Base-by-base conservation (phyloP, 2,797 vertebrate species). In the Brachyrhaphis roseni region DNA sequence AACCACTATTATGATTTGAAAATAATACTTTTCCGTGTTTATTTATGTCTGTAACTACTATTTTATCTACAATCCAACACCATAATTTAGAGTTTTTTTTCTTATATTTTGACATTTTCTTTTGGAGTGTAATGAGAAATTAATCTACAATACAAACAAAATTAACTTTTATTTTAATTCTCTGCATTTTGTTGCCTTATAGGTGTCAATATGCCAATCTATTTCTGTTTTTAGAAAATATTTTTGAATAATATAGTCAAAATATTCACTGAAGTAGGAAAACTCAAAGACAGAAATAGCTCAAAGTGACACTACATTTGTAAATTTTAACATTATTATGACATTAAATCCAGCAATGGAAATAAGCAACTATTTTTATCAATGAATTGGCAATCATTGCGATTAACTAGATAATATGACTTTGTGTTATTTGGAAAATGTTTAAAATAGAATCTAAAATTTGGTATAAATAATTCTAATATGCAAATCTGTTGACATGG, bases 391-490 rank as follows among this genome's bases (percentile, higher is more conserved):
- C 34, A 8, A 74, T 16, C 36, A 16, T 71, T 26, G 12, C 45
- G 66, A 43, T 77, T 68, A 47, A 8, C 28, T 0, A n/a, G 16
- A 53, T 0, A 46, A 75, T 13, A 0, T 41, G 45, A 47, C 39
- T 18, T 39, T 57, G 1, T 18, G 11, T 5, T 39, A 13, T 83
- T 82, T 80, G 73, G 5, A 39, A 84, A 78, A 79, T 66, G 20
- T 36, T 76, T 13, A 81, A 5, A 39, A n/a, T 34, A 70, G 66
- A 57, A 43, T 12, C 51, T 23, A 45, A 6, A 12, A 47, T 77
- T 0, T 55, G 57, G 73, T 41, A 20, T 8, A 55, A 34, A 34
- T 80, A 18, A 74, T 0, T 18, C 55, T 47, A 26, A 55, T 0
- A 10, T 84, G 55, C 39, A 79, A 73, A 77, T 55, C n/a, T 23